phyloP scores from a whole-genome alignment of 2,113 vertebrate genomes.

The Periophthalmodon schlosseri region DNA sequence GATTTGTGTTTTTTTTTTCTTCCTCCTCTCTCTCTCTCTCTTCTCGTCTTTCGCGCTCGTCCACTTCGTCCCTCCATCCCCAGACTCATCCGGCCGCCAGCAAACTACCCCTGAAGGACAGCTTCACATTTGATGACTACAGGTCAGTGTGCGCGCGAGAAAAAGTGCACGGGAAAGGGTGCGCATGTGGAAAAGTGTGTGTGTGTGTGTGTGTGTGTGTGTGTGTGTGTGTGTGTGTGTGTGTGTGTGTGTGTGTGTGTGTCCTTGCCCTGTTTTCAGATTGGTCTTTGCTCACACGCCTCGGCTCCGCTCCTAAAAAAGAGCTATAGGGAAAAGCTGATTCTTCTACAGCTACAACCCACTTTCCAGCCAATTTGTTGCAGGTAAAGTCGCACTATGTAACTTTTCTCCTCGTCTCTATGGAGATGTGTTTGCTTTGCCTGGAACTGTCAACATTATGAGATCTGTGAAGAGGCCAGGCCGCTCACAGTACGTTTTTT shows the following conservation, averaged over 20 bases:
- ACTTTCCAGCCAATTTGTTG: conserved; percentile 6
- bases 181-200: not conserved
- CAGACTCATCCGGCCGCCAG: conserved; percentile 95
- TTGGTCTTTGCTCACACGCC: conserved; percentile 1
- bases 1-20: conserved; percentile 72
- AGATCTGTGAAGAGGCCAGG: too few species aligned
- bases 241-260: not conserved
- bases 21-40: conserved; percentile 31
- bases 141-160: conserved; percentile 81
- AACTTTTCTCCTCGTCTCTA: not conserved
- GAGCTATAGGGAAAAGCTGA: not conserved
- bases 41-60: conserved; percentile 48
- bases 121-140: conserved; percentile 98
- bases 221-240: not conserved
- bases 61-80: conserved; percentile 58
- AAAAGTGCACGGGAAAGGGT: too few species aligned
- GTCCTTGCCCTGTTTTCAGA: conserved; percentile 12
- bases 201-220: conserved; percentile 4
- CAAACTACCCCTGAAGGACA: conserved; percentile 97
- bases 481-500: too few species aligned
- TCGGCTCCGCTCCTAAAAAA: not conserved
- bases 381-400: not conserved
- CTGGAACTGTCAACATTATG: too few species aligned
- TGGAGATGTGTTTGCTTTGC: not conserved
- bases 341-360: conserved; percentile 5